A percentile compares a stretch with the other conserved stretches of the same genome.
phyloP scores from a whole-genome alignment of 2,888 invertebrate species.

The Hipparchia sbordonii region DNA sequence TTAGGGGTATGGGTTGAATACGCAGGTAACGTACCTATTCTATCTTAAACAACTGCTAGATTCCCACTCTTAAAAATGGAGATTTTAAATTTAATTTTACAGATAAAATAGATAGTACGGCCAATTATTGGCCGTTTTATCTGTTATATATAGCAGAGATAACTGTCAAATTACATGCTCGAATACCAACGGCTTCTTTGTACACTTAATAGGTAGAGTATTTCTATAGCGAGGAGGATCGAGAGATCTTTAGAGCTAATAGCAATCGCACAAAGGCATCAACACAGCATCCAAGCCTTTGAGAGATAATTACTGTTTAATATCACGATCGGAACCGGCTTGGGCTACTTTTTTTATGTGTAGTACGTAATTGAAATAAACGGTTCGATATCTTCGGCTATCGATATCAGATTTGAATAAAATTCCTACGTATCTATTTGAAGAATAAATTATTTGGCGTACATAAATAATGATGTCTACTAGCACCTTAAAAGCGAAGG shows the following conservation, averaged over 20 bases:
- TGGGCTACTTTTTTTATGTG: constrained; percentile 19
- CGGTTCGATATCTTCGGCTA: constrained; percentile 21
- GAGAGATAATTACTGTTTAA: constrained; percentile 33
- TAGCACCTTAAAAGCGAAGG: neutral
- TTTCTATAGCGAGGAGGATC: neutral
- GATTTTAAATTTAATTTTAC: too few species aligned
- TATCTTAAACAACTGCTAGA: neutral
- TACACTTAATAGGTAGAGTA: neutral
- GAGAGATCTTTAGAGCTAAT: neutral
- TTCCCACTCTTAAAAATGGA: neutral
- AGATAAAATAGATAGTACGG: too few species aligned
- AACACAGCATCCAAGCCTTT: constrained; percentile 25
- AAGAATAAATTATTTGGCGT: neutral
- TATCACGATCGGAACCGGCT: constrained; percentile 33
- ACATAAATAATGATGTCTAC: neutral
- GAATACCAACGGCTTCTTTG: constrained; percentile 1
- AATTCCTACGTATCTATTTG: neutral
- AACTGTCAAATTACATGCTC: neutral
- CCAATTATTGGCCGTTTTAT: neutral
- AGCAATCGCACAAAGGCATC: constrained; percentile 14
- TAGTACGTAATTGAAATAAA: constrained; percentile 30
- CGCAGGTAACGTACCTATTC: too few species aligned
- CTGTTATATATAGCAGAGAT: neutral
- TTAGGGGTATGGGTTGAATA: too few species aligned
- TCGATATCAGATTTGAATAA: constrained; percentile 8